Evolutionary conservation across 2,888 invertebrate species (phyloP), one percentile per base, ranked within the genome.

Genomic region (Embidobia sp.): DNA sequence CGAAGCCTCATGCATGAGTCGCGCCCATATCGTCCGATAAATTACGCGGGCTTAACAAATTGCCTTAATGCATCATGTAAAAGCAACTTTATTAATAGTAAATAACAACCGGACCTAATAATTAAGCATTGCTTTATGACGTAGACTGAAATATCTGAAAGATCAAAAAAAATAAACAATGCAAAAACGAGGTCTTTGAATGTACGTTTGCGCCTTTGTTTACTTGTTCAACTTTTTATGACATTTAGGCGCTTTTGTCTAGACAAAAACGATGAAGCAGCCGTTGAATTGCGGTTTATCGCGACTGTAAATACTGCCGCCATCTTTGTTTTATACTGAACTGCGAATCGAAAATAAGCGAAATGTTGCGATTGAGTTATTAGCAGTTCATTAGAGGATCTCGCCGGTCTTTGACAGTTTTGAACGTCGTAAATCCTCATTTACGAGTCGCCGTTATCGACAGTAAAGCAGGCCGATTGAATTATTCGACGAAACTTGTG

Each of bases 1-100:
- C 46, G 51, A 66, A 64, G 40, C 27, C 48, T 19, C 46, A 46
- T 53, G 61, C 51, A 61, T 33, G 40, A 67, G 40, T 53, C 57
- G 49, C 44, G 37, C 46, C 35, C 16, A 16, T 48, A 55, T 72
- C 59, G 18, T 4, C 19, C 53, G 53, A 67, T 67, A 67, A 75
- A 75, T 67, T 40, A 67, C 53, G 19, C 11, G 22, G 27, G 53
- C 46, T 59, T 67, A 67, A 67, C 53, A 69, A 76, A 69, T 64
- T 27, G 49, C 64, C 10, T 57, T 64, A 64, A 64, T 64, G 63
- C 63, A 64, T 76, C 69, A 64, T 53, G 49, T 31, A 42, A 51
- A 53, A 48, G 33, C 37, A 27, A 35, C 48, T 67, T 67, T 53
- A 61, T 63, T 66, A 27, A 55, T 49, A 49, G 48, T 66, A 75